These are phyloP conservation scores for Monochamus alternatus DNA, from an alignment of 2,888 invertebrate genomes.

Conservation along the genomic window DNA sequence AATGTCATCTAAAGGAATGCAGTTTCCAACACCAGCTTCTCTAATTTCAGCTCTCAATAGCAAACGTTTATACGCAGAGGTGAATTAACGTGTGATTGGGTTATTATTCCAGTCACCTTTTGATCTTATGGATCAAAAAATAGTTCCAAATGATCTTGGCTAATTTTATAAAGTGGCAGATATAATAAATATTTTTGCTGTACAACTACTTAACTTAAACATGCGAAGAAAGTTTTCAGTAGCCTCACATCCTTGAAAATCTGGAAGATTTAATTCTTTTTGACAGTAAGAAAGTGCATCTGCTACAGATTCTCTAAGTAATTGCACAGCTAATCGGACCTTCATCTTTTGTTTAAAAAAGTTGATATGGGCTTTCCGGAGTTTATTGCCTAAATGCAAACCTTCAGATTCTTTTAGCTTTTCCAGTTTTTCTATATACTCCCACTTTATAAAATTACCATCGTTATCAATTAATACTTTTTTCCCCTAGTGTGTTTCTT, in stretches of 20 bases:
- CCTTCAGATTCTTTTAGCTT: conserved; percentile 37
- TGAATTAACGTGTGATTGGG: conserved; percentile 11
- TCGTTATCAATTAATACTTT: conserved; percentile 27
- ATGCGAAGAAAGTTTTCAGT: too few species aligned
- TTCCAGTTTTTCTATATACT: conserved; percentile 30
- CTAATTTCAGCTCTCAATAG: background rate
- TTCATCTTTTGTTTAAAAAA: conserved; percentile 47
- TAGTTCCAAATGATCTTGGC: conserved; percentile 36
- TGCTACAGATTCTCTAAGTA: conserved; percentile 28
- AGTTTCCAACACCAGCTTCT: background rate
- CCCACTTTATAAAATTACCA: conserved; percentile 36
- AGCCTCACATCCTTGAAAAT: conserved; percentile 40
- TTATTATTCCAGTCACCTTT: conserved; percentile 33
- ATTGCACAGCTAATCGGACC: conserved; percentile 21
- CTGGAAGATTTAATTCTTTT: conserved; percentile 33
- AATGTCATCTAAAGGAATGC: background rate
- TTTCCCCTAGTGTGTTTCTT: conserved; percentile 35
- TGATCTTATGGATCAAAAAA: conserved; percentile 27
- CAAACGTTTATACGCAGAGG: conserved; percentile 14
- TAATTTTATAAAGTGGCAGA: conserved; percentile 34
- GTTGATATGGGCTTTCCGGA: conserved; percentile 32
- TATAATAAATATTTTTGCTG: too few species aligned
- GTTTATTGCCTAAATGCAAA: conserved; percentile 40
- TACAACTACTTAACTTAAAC: too few species aligned
- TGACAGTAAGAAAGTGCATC: conserved; percentile 42